These are phyloP conservation scores for Macquaria ambigua DNA, from an alignment of 2,113 vertebrate genomes.

Conservation along the genomic window DNA sequence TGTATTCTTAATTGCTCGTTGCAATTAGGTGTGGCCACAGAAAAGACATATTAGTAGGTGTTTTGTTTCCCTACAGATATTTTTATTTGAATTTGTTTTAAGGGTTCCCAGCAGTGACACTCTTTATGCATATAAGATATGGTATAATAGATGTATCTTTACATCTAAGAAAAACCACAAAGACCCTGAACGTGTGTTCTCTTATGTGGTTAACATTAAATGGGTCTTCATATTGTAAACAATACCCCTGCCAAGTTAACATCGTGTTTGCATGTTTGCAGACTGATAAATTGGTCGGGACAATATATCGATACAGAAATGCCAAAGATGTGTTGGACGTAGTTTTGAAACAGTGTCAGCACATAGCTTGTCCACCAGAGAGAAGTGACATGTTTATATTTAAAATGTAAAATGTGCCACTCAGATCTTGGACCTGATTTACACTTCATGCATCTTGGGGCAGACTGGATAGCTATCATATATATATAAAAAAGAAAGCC, in stretches of 20 bases:
- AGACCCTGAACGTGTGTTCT: neutral
- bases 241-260: neutral
- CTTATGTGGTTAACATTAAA: neutral
- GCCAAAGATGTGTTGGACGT: neutral
- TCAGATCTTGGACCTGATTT: neutral
- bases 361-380: neutral
- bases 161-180: neutral
- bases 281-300: neutral
- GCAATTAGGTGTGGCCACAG: constrained; percentile 66
- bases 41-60: constrained; percentile 61
- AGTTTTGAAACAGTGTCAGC: neutral
- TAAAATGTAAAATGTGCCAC: neutral
- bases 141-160: neutral
- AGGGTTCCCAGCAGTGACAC: neutral
- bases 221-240: neutral
- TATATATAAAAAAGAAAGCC: neutral
- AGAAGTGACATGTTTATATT: neutral
- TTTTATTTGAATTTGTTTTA: constrained; percentile 39
- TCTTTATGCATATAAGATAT: constrained; percentile 17
- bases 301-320: neutral
- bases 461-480: neutral
- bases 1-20: constrained; percentile 77
- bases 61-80: constrained; percentile 42
- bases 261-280: neutral
- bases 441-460: neutral